phyloP scores from a whole-genome alignment of 2,113 vertebrate species.

The Sorex fumeus region DNA sequence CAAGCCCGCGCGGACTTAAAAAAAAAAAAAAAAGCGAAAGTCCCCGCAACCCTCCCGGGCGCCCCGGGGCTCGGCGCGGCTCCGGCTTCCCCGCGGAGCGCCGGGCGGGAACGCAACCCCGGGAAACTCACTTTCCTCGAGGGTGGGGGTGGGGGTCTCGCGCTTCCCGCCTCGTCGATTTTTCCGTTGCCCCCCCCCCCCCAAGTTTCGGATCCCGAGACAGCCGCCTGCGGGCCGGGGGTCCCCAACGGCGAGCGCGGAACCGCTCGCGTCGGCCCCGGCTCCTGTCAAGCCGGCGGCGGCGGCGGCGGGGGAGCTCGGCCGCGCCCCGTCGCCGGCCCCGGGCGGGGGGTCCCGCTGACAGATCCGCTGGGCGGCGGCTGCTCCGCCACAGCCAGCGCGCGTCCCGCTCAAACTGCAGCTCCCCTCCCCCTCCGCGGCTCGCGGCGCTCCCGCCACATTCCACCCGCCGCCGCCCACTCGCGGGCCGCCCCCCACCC shows the following conservation, averaged over 20 bases:
- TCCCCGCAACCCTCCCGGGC: constrained; percentile 66
- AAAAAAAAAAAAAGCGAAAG: constrained; percentile 74
- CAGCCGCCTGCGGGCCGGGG: not conserved
- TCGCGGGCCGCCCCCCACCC: not conserved
- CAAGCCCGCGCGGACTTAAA: constrained; percentile 63
- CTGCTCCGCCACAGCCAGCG: not conserved
- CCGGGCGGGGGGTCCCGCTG: constrained; percentile 56
- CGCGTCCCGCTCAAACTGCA: constrained; percentile 80
- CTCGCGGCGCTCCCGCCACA: constrained; percentile 73
- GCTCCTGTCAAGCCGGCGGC: constrained; percentile 64
- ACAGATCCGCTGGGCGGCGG: constrained; percentile 72
- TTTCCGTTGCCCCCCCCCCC: not conserved
- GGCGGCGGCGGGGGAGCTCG: not conserved
- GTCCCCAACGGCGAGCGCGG: not conserved
- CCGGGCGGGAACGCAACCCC: not conserved
- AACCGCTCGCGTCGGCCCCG: not conserved
- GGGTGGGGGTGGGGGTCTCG: not conserved
- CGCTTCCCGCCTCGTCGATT: not conserved
- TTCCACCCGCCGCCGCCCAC: constrained; percentile 48
- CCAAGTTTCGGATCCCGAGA: constrained; percentile 33
- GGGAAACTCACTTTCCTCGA: constrained; percentile 22
- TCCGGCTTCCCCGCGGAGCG: too few relatives aligned
- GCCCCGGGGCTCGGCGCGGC: too few relatives aligned
- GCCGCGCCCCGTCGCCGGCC: not conserved
- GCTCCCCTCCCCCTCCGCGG: constrained; percentile 72